Conservation (phyloP, 2,888 invertebrate species). For the Sarcophaga variegata region DNA sequence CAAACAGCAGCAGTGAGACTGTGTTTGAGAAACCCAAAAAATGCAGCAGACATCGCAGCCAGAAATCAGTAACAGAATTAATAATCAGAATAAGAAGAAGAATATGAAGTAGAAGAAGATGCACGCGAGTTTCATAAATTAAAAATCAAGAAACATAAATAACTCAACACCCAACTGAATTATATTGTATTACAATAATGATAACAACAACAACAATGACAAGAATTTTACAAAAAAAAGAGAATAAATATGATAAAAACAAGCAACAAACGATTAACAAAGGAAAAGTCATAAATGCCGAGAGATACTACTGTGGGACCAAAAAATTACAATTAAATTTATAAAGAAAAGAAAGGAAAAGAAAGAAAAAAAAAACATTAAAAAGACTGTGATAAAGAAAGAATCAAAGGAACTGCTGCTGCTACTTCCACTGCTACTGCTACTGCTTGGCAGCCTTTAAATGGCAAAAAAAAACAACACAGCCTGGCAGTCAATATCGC, state of each 20-base stretch:
- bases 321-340: constrained; percentile 37
- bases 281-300: constrained; percentile 48
- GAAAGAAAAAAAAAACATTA: constrained; percentile 30
- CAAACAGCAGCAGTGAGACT: neutral
- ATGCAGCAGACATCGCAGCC: neutral
- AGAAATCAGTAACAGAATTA: constrained; percentile 46
- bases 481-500: too few species aligned
- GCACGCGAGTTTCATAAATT: constrained; percentile 71
- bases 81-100: constrained; percentile 37
- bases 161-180: constrained; percentile 68
- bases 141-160: constrained; percentile 71
- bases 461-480: neutral
- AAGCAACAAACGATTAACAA: constrained; percentile 27
- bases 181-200: neutral
- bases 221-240: neutral
- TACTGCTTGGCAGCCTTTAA: neutral
- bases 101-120: constrained; percentile 37
- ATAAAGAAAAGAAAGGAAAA: constrained; percentile 32
- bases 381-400: neutral
- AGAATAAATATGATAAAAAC: neutral
- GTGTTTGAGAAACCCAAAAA: neutral
- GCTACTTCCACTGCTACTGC: neutral
- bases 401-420: neutral
- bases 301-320: constrained; percentile 24
- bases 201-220: constrained; percentile 29